Percentiles rank a stretch among this genome's conserved stretches.
phyloP scores from a whole-genome alignment of 2,113 vertebrate species.

The Cinclus cinclus region DNA sequence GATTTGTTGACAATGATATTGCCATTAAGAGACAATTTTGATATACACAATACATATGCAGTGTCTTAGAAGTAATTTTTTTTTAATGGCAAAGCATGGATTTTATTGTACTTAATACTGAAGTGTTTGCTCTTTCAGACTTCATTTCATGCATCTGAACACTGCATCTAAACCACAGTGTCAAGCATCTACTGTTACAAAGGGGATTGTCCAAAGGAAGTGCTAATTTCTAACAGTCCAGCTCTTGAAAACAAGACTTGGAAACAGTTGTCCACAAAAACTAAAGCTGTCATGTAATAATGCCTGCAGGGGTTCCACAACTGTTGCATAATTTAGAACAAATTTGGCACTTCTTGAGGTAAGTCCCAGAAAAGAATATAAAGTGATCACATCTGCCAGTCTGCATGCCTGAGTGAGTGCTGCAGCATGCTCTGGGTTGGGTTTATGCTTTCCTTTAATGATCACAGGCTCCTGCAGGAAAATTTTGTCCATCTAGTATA shows the following conservation, averaged over 20 bases:
- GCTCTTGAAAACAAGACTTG: slow-evolving; percentile 35
- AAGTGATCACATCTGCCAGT: slow-evolving; percentile 31
- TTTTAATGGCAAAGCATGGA: background rate
- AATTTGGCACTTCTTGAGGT: slow-evolving; percentile 43
- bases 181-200: slow-evolving; percentile 1
- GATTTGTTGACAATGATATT: background rate
- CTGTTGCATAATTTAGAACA: slow-evolving; percentile 44
- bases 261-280: slow-evolving; percentile 13
- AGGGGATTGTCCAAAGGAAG: background rate
- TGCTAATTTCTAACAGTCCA: slow-evolving; percentile 28
- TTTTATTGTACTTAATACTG: background rate
- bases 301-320: slow-evolving; percentile 45
- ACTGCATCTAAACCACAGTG: background rate
- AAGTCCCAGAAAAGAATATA: slow-evolving; percentile 29
- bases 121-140: background rate
- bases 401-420: background rate
- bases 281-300: slow-evolving; percentile 37
- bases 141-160: background rate
- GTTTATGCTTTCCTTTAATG: slow-evolving; percentile 26
- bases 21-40: background rate
- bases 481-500: background rate
- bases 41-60: background rate
- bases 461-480: background rate
- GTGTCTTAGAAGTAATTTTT: background rate
- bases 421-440: background rate